Percentiles rank a stretch among this genome's conserved stretches.
Evolutionary conservation across 2,113 vertebrate species (phyloP).

Genomic region (Acanthochromis polyacanthus): DNA sequence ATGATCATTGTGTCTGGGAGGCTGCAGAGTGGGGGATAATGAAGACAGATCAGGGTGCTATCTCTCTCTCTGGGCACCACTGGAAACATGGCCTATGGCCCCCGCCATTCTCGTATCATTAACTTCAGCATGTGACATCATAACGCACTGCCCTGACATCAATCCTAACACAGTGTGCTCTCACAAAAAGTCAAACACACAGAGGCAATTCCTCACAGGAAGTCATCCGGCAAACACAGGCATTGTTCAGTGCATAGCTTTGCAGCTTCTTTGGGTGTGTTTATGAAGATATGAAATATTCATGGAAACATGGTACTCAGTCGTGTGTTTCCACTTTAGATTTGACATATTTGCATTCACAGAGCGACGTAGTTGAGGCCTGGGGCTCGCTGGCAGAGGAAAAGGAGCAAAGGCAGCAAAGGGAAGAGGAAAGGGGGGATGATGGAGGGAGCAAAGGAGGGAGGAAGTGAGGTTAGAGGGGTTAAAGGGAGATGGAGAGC

Average conservation of each 20-base stretch:
- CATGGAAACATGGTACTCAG: constrained; percentile 64
- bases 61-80: constrained; percentile 80
- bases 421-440: constrained; percentile 47
- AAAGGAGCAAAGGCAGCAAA: constrained; percentile 41
- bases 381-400: constrained; percentile 55
- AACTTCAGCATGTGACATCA: constrained; percentile 82
- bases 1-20: constrained; percentile 87
- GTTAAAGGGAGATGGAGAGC: constrained; percentile 44
- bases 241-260: constrained; percentile 49
- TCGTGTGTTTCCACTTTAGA: constrained; percentile 79
- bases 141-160: constrained; percentile 76
- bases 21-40: constrained; percentile 85
- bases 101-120: constrained; percentile 75
- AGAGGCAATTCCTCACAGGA: constrained; percentile 64
- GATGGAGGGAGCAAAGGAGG: constrained; percentile 50
- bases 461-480: constrained; percentile 66
- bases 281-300: constrained; percentile 81
- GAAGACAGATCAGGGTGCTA: constrained; percentile 87
- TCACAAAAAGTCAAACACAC: constrained; percentile 59
- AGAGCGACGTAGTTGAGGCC: constrained; percentile 58
- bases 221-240: constrained; percentile 61
- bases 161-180: constrained; percentile 65
- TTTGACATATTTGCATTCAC: constrained; percentile 75
- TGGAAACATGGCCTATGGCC: constrained; percentile 80
- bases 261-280: constrained; percentile 63